Conservation (phyloP, 2,797 vertebrate species). For the Typhlichthys eigenmanni region DNA sequence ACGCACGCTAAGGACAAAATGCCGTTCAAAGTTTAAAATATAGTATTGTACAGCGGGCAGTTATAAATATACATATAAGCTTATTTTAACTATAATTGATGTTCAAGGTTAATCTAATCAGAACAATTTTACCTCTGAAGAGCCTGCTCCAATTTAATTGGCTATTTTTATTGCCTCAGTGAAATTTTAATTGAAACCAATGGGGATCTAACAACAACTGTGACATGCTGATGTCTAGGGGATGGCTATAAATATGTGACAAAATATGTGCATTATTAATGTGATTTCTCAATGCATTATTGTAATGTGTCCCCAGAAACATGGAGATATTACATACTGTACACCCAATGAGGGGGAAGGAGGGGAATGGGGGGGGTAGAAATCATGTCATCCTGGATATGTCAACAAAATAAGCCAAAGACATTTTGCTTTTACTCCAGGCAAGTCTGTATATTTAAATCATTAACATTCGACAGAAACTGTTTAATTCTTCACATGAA, state of each 20-base stretch:
- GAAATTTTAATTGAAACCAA: conserved; percentile 87
- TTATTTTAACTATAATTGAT: conserved; percentile 82
- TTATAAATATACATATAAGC: conserved; percentile 76
- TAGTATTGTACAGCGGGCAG: conserved; percentile 42
- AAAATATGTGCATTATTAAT: conserved; percentile 85
- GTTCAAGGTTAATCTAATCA: conserved; percentile 88
- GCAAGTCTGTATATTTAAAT: conserved; percentile 51
- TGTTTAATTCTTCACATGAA: conserved; percentile 32
- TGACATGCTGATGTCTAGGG: conserved; percentile 84
- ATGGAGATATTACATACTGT: conserved; percentile 55
- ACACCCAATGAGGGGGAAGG: conserved; percentile 32
- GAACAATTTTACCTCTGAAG: conserved; percentile 81
- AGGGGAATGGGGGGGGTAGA: neutral
- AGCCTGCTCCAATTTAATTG: conserved; percentile 86
- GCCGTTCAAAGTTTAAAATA: conserved; percentile 15
- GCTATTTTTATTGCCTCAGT: conserved; percentile 86
- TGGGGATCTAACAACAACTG: conserved; percentile 85
- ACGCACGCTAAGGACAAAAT: conserved; percentile 44
- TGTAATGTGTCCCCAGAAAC: conserved; percentile 70
- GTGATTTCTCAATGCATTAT: conserved; percentile 78
- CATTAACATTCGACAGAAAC: conserved; percentile 36
- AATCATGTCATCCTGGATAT: conserved; percentile 63
- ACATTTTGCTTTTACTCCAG: conserved; percentile 55
- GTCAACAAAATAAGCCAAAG: conserved; percentile 62
- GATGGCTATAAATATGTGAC: conserved; percentile 84